Evolutionary conservation across 2,888 invertebrate species (phyloP).

Genomic region (Palloptera scutellata): DNA sequence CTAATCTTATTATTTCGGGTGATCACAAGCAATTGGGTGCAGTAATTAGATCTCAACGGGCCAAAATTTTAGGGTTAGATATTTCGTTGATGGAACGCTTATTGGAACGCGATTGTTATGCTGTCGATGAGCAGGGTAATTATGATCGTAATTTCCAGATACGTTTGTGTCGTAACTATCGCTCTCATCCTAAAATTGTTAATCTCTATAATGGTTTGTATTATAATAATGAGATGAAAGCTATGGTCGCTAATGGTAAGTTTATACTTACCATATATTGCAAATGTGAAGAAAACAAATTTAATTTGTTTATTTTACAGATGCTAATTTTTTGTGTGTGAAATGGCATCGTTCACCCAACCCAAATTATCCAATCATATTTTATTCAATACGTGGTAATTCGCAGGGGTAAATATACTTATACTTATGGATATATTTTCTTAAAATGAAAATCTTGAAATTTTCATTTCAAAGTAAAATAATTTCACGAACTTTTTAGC

Average conservation of each 20-base stretch:
- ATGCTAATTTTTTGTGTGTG: not conserved
- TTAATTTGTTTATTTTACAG: not conserved
- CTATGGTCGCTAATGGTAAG: slow-evolving; percentile 41
- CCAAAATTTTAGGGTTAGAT: slow-evolving; percentile 50
- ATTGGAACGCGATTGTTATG: slow-evolving; percentile 66
- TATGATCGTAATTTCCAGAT: slow-evolving; percentile 72
- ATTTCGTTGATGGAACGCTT: slow-evolving; percentile 76
- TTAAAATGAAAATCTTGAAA: no score
- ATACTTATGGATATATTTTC: not conserved
- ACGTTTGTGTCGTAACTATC: slow-evolving; percentile 79
- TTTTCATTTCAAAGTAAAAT: no score
- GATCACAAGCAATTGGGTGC: slow-evolving; percentile 80
- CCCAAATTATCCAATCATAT: slow-evolving; percentile 68
- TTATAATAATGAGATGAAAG: slow-evolving; percentile 73
- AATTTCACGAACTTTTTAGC: no score
- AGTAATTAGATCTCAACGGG: slow-evolving; percentile 64
- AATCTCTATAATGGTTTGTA: slow-evolving; percentile 75
- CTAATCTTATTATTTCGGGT: slow-evolving; percentile 61
- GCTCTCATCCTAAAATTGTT: slow-evolving; percentile 74
- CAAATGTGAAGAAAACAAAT: not conserved
- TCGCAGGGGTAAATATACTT: slow-evolving; percentile 55
- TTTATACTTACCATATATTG: not conserved
- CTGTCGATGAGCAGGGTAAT: slow-evolving; percentile 42
- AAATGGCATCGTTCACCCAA: slow-evolving; percentile 64
- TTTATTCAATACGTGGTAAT: slow-evolving; percentile 68